Conservation (phyloP, 2,113 vertebrate species). For the Tautogolabrus adspersus region DNA sequence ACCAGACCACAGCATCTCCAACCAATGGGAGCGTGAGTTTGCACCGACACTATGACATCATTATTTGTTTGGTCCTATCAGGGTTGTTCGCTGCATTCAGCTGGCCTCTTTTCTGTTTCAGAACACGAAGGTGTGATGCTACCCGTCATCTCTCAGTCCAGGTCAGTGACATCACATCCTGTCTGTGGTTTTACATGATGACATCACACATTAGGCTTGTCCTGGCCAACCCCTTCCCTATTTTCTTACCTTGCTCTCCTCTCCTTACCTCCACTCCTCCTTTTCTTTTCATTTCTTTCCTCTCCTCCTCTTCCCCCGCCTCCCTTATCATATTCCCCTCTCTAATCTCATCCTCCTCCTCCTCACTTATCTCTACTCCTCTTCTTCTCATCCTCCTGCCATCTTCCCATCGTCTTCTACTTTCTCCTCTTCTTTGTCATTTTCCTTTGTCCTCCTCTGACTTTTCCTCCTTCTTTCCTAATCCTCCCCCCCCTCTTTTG, state of each 20-base stretch:
- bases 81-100: not conserved
- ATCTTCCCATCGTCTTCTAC: too few relatives aligned
- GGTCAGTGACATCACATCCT: constrained; percentile 82
- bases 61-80: constrained; percentile 17
- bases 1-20: constrained; percentile 87
- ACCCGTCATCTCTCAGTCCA: constrained; percentile 87
- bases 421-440: too few relatives aligned
- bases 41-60: constrained; percentile 10
- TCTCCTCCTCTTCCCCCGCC: not conserved
- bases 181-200: not conserved
- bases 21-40: constrained; percentile 88
- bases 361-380: not conserved
- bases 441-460: too few relatives aligned
- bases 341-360: not conserved
- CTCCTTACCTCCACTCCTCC: not conserved
- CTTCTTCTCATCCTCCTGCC: too few relatives aligned
- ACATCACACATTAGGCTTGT: not conserved
- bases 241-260: not conserved
- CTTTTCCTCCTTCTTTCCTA: too few relatives aligned
- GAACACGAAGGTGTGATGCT: constrained; percentile 79
- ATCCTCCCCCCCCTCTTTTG: too few relatives aligned
- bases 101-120: constrained; percentile 77
- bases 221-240: too few relatives aligned
- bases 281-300: too few relatives aligned
- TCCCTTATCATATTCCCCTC: not conserved